Conservation (phyloP, 1,140 invertebrate genomes). For the Aphaenogaster rudis region DNA sequence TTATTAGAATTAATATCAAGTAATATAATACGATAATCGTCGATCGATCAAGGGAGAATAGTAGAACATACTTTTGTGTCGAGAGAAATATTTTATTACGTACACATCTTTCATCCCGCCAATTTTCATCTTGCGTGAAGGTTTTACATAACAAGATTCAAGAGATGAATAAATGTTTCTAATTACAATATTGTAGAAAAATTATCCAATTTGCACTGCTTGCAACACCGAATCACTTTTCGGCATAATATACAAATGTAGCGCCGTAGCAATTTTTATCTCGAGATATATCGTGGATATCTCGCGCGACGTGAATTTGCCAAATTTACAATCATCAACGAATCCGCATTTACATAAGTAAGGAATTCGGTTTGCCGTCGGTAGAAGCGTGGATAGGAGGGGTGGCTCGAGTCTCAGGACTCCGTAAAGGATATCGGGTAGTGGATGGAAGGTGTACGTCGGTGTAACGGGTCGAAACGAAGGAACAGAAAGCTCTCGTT, state of each 20-base stretch:
- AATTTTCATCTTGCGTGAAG: neutral
- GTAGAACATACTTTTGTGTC: slow-evolving; percentile 2
- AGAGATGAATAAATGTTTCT: neutral
- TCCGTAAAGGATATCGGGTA: slow-evolving; percentile 72
- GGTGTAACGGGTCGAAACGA: slow-evolving; percentile 67
- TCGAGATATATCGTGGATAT: neutral
- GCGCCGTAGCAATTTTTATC: neutral
- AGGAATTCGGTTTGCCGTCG: slow-evolving; percentile 73
- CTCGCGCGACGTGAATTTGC: slow-evolving; percentile 38
- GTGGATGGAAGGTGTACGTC: slow-evolving; percentile 67
- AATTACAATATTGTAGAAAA: neutral
- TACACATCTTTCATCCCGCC: neutral
- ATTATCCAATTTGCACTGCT: neutral
- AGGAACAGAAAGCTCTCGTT: slow-evolving; percentile 85
- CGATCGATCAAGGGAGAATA: neutral
- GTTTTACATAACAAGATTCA: neutral
- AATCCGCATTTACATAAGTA: slow-evolving; percentile 81
- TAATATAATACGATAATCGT: slow-evolving; percentile 29
- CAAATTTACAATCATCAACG: slow-evolving; percentile 72
- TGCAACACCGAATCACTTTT: neutral
- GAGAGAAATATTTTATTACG: slow-evolving; percentile 7
- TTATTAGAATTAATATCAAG: slow-evolving; percentile 47
- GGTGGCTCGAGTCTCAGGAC: slow-evolving; percentile 53
- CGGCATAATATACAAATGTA: neutral
- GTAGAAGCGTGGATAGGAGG: slow-evolving; percentile 27